Percentiles rank a stretch among this genome's conserved stretches.
phyloP scores from a whole-genome alignment of 1,140 invertebrate genomes.

The Nomia melanderi region DNA sequence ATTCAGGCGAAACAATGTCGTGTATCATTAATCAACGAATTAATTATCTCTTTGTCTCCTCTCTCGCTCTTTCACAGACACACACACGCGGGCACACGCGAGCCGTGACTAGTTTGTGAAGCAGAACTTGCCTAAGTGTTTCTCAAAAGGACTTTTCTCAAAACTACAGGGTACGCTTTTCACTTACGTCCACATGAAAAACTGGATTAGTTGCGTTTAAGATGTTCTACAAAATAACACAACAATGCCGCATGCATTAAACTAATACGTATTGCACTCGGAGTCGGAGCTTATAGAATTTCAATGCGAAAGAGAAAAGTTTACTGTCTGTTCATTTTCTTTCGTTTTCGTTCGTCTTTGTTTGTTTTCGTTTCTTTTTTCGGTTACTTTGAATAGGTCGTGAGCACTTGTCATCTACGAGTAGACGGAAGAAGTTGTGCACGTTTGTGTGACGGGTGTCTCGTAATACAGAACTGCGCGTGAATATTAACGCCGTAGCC shows the following conservation, averaged over 20 bases:
- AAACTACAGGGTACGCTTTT: slow-evolving; percentile 76
- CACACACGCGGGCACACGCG: no score
- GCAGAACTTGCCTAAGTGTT: slow-evolving; percentile 49
- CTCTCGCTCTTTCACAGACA: no score
- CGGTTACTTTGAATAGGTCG: background rate
- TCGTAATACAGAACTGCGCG: background rate
- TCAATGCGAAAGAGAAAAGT: slow-evolving; percentile 51
- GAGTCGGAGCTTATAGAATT: slow-evolving; percentile 37
- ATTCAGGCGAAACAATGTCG: background rate
- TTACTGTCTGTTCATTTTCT: no score
- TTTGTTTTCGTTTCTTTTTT: background rate
- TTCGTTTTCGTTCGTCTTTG: no score
- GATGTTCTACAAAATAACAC: slow-evolving; percentile 81
- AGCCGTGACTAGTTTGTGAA: slow-evolving; percentile 37
- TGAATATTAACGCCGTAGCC: no score
- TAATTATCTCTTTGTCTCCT: background rate
- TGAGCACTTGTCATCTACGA: background rate
- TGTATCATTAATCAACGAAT: no score
- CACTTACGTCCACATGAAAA: slow-evolving; percentile 82
- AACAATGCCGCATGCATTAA: slow-evolving; percentile 79
- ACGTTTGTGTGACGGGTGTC: background rate
- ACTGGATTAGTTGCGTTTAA: slow-evolving; percentile 81
- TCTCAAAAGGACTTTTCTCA: slow-evolving; percentile 56
- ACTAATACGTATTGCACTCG: slow-evolving; percentile 42
- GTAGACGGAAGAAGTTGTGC: background rate